Evolutionary conservation across 2,888 invertebrate genomes (phyloP).

Genomic region (Chrysina gloriosa): DNA sequence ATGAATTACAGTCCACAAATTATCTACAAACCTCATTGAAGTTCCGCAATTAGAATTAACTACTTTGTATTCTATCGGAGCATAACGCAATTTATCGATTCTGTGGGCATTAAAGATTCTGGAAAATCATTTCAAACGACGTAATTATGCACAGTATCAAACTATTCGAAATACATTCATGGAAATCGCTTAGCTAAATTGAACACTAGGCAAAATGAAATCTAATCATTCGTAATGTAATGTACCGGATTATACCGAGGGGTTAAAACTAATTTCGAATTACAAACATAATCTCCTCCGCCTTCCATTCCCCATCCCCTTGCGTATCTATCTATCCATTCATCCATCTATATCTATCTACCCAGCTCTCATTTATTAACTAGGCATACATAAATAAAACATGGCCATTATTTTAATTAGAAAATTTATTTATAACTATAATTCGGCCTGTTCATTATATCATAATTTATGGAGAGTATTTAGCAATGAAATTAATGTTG

Average conservation of each 20-base stretch:
- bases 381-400: slow-evolving; percentile 29
- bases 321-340: background rate
- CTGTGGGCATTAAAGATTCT: too few relatives aligned
- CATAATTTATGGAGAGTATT: slow-evolving; percentile 66
- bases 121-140: too few relatives aligned
- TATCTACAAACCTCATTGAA: too few relatives aligned
- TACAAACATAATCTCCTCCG: slow-evolving; percentile 29
- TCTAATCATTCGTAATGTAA: slow-evolving; percentile 30
- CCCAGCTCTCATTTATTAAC: slow-evolving; percentile 25
- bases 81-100: too few relatives aligned
- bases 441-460: slow-evolving; percentile 65
- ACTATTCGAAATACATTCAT: slow-evolving; percentile 11
- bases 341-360: background rate
- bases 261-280: slow-evolving; percentile 34
- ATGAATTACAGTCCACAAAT: too few relatives aligned
- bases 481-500: slow-evolving; percentile 67
- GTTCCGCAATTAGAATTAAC: too few relatives aligned
- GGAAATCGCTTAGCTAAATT: background rate
- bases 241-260: slow-evolving; percentile 20
- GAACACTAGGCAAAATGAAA: slow-evolving; percentile 15
- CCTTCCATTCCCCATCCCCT: background rate
- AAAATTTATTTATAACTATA: slow-evolving; percentile 63
- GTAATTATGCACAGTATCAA: background rate
- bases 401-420: slow-evolving; percentile 57
- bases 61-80: too few relatives aligned